Evolutionary conservation across 2,113 vertebrate species (phyloP).

Genomic region (Oncorhynchus kisutch): DNA sequence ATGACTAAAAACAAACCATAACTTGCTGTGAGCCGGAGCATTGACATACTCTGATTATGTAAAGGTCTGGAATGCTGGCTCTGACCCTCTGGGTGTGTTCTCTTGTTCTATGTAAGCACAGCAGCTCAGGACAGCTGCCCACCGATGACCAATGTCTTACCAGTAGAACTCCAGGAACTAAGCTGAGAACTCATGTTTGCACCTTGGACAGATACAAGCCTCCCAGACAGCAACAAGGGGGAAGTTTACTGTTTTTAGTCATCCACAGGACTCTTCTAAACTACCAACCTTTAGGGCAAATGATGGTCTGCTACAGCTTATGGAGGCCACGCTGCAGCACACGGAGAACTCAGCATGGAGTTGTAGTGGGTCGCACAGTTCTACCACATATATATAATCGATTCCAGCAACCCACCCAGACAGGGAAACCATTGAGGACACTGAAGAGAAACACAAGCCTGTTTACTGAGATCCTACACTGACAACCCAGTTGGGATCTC

Average conservation of each 20-base stretch:
- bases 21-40: not conserved
- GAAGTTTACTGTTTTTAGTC: conserved; percentile 2
- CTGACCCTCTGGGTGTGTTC: not conserved
- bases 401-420: conserved; percentile 62
- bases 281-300: conserved; percentile 26
- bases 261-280: conserved; percentile 34
- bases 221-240: not conserved
- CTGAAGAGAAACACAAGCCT: not conserved
- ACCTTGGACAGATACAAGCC: conserved; percentile 2
- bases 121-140: not conserved
- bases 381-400: conserved; percentile 47
- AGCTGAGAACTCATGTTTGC: not conserved
- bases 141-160: not conserved
- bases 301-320: conserved; percentile 12
- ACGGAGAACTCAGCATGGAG: conserved; percentile 19
- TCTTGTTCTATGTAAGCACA: not conserved
- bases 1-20: conserved; percentile 24
- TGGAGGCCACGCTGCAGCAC: conserved; percentile 4
- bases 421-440: conserved; percentile 7
- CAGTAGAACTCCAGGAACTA: not conserved
- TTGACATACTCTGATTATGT: not conserved
- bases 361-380: conserved; percentile 40
- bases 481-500: not conserved
- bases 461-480: not conserved
- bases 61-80: not conserved